Conservation (phyloP, 2,797 vertebrate genomes). For the Pangasius djambal region DNA sequence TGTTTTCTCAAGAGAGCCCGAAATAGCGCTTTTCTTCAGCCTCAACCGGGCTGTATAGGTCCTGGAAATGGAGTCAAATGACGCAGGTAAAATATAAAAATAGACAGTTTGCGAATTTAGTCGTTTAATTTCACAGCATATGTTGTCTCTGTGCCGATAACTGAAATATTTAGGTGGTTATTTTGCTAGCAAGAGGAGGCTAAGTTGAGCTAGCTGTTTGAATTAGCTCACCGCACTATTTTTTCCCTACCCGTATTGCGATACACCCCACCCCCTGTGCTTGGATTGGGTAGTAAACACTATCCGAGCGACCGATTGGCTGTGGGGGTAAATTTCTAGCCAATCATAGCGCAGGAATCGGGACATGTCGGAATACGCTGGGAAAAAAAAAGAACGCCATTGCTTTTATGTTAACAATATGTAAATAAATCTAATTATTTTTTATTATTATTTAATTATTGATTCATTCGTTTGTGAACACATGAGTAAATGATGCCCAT, state of each 20-base stretch:
- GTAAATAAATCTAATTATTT: too few relatives aligned
- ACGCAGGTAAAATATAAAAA: conserved; percentile 44
- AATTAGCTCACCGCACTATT: neutral
- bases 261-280: neutral
- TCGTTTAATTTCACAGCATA: neutral
- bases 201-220: neutral
- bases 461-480: neutral
- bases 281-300: neutral
- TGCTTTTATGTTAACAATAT: neutral
- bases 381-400: neutral
- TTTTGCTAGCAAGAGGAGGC: conserved; percentile 19
- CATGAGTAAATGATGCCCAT: neutral
- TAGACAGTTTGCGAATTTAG: neutral
- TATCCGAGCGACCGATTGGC: neutral
- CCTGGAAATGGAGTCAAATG: conserved; percentile 50
- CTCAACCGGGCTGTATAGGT: neutral
- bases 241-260: neutral
- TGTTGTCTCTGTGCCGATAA: neutral
- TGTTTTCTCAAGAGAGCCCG: neutral
- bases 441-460: neutral
- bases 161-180: neutral
- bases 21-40: neutral
- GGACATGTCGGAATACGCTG: neutral
- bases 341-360: neutral
- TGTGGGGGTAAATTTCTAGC: neutral